Base-by-base conservation (phyloP, 2,797 vertebrate species). In the Clarias laeviceps region DNA sequence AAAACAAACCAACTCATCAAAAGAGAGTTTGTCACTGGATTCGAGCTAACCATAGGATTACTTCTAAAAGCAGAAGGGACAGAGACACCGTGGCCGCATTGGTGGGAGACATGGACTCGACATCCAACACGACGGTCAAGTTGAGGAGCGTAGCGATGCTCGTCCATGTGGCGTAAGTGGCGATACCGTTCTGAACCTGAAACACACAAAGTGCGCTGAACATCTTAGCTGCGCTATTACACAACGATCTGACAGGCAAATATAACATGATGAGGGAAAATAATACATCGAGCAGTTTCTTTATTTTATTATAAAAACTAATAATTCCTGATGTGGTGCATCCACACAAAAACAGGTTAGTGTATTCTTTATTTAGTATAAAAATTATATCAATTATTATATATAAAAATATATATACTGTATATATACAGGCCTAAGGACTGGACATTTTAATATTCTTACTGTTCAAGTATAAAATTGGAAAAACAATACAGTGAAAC, bases 181-280 rank as follows among this genome's bases (percentile, higher is more conserved):
- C 95, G 88, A 97, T 89, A 72, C 96, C 95, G 0, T 97, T 97
- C 90, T 97, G 97, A 50, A 96, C 94, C 97, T 97, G 86, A 89
- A 56, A 77, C 15, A 82, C 70, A 86, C 18, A 14, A 54, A n/a
- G 29, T 4, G 15, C 57, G 27, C 54, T 77, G 8, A 77, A 20
- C 12, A 24, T 22, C 61, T 24, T 5, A n/a, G 56, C 9, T 37
- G 18, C 76, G 17, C 20, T 11, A 68, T 22, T 6, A 59, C 27
- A 37, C 62, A 80, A 34, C 64, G 24, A 7, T 27, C 15, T n/a
- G 15, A n/a, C 7, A 2, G 27, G 27, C 56, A 20, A 14, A 57
- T 32, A 32, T 4, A 54, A 0, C 6, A 22, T 6, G 18, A 29
- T 29, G 3, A 54, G 7, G 2, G 18, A 29, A 27, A 73, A 54